Percentiles rank a stretch among this genome's conserved stretches.
phyloP scores from a whole-genome alignment of 2,113 vertebrate species.

The Eonycteris spelaea region DNA sequence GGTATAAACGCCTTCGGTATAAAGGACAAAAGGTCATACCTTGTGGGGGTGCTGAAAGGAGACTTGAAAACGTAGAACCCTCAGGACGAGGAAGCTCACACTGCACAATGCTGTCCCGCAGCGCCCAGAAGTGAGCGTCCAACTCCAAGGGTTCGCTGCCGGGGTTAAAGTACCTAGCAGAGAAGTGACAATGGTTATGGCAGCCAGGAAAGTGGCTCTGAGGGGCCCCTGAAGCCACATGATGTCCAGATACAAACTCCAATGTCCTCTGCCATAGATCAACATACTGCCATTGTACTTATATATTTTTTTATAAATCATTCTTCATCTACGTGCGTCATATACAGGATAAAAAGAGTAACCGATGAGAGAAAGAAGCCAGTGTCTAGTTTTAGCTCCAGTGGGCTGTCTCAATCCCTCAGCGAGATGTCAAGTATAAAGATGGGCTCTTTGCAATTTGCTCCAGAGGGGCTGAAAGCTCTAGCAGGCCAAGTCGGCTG shows the following conservation, averaged over 20 bases:
- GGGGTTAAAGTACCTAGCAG: slow-evolving; percentile 85
- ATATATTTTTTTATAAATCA: not conserved
- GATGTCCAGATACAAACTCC: not conserved
- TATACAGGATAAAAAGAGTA: not conserved
- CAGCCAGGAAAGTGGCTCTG: not conserved
- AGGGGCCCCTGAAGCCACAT: not conserved
- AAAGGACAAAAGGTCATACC: not conserved
- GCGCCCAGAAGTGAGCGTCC: slow-evolving; percentile 89
- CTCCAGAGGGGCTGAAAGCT: not conserved
- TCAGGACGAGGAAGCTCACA: slow-evolving; percentile 91
- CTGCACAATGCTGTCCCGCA: slow-evolving; percentile 91
- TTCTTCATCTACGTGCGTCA: no score
- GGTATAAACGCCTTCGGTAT: not conserved
- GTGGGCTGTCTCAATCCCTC: not conserved
- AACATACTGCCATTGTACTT: not conserved
- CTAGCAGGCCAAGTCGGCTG: not conserved
- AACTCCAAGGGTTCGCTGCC: slow-evolving; percentile 85
- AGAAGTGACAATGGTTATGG: not conserved
- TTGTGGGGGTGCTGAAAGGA: slow-evolving; percentile 92
- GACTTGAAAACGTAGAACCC: slow-evolving; percentile 90
- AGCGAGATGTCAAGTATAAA: not conserved
- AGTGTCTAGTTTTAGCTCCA: not conserved
- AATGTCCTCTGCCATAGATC: not conserved
- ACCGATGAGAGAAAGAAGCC: not conserved
- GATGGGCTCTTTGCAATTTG: not conserved